Conservation (phyloP, 2,888 invertebrate genomes). For the Venusia cambrica region DNA sequence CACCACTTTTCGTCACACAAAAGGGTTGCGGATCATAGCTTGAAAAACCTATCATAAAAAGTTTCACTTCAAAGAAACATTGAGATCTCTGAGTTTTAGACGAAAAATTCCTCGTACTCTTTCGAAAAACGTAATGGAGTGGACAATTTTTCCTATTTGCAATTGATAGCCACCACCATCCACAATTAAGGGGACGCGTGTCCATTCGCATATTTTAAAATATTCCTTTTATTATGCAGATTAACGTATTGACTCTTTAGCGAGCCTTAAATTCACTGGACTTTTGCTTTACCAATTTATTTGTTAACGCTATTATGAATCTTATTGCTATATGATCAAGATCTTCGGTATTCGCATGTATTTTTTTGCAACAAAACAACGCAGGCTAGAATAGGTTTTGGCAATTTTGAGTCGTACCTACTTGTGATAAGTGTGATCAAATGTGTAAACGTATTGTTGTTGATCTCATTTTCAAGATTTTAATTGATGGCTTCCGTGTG, state of each 20-base stretch:
- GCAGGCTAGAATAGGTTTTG: background rate
- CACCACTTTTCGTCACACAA: too few species aligned
- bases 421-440: constrained; percentile 7
- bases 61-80: too few species aligned
- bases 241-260: constrained; percentile 68
- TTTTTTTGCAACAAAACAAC: constrained; percentile 7
- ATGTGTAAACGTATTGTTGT: constrained; percentile 9
- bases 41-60: too few species aligned
- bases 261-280: constrained; percentile 38
- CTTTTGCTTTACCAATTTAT: constrained; percentile 24
- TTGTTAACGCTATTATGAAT: constrained; percentile 7
- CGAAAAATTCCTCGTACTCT: constrained; percentile 56
- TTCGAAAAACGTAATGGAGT: constrained; percentile 58
- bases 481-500: constrained; percentile 52
- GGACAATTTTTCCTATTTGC: constrained; percentile 73
- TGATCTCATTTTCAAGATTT: constrained; percentile 34
- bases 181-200: constrained; percentile 63
- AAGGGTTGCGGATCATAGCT: too few species aligned
- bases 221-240: constrained; percentile 75
- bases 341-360: constrained; percentile 1
- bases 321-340: constrained; percentile 10
- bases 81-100: too few species aligned
- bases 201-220: constrained; percentile 66
- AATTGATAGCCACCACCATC: constrained; percentile 72
- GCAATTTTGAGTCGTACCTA: constrained; percentile 20